phyloP scores from a whole-genome alignment of 2,888 invertebrate genomes.

The Phrixothrix hirtus region DNA sequence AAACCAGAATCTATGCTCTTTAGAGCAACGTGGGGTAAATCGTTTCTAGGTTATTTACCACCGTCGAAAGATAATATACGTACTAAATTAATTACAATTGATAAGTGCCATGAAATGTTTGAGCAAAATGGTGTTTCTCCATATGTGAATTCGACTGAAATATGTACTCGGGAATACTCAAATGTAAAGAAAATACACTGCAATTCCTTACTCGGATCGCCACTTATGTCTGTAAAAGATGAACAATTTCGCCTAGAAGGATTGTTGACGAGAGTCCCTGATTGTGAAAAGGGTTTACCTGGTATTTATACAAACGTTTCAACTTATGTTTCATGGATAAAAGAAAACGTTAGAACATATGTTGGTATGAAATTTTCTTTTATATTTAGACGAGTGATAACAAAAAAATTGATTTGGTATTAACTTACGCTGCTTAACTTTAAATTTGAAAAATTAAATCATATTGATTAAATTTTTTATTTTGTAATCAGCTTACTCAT shows the following conservation, averaged over 20 bases:
- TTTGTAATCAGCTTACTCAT: too few species aligned
- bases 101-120: background rate
- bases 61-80: background rate
- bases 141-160: background rate
- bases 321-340: background rate
- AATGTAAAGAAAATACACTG: background rate
- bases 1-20: background rate
- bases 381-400: too few species aligned
- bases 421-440: too few species aligned
- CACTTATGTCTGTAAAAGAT: background rate
- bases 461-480: too few species aligned
- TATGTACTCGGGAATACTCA: background rate
- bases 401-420: too few species aligned
- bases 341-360: too few species aligned
- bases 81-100: background rate
- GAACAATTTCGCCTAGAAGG: constrained; percentile 1
- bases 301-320: background rate
- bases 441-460: too few species aligned
- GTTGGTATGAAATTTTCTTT: too few species aligned
- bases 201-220: background rate
- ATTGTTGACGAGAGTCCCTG: background rate
- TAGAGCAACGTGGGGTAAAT: constrained; percentile 1
- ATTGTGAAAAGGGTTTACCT: background rate
- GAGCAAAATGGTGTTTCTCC: background rate
- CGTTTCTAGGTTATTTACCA: background rate